Evolutionary conservation across 2,113 vertebrate species (phyloP).

Genomic region (Rhombomys opimus): DNA sequence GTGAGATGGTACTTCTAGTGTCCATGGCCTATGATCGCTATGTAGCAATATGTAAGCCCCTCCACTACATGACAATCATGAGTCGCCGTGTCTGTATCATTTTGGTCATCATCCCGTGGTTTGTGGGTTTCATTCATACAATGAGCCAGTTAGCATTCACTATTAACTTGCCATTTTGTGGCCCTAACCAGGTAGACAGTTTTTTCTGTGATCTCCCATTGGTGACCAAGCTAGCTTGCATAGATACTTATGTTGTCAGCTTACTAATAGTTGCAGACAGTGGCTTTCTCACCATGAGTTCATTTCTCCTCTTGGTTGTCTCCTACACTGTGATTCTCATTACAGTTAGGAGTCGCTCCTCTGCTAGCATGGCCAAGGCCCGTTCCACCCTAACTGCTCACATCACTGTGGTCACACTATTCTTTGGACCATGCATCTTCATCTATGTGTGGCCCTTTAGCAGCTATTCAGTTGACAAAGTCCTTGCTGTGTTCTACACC

Average conservation of each 20-base stretch:
- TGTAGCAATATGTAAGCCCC: slow-evolving; percentile 3
- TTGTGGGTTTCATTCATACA: background rate
- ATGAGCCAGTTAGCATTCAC: slow-evolving; percentile 2
- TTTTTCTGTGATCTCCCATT: slow-evolving; percentile 24
- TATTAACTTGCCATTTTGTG: slow-evolving; percentile 11
- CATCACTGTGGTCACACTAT: slow-evolving; percentile 70
- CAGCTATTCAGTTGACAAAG: slow-evolving; percentile 70
- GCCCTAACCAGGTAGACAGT: slow-evolving; percentile 2
- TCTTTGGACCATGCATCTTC: slow-evolving; percentile 77
- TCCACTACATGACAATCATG: slow-evolving; percentile 3
- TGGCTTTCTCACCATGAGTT: background rate
- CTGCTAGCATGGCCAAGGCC: slow-evolving; percentile 70
- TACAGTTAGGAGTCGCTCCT: slow-evolving; percentile 62
- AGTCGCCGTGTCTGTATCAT: background rate
- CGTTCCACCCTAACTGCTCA: slow-evolving; percentile 68
- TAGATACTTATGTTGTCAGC: background rate
- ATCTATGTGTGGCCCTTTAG: slow-evolving; percentile 75
- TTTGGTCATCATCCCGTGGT: background rate
- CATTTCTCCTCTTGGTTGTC: slow-evolving; percentile 54
- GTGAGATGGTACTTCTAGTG: slow-evolving; percentile 79
- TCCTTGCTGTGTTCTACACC: slow-evolving; percentile 79
- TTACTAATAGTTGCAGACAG: slow-evolving; percentile 16
- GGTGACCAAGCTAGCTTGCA: slow-evolving; percentile 2
- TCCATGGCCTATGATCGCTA: slow-evolving; percentile 19
- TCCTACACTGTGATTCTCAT: slow-evolving; percentile 74